Conservation (phyloP, 2,888 invertebrate species). For the Lapara coniferarum region DNA sequence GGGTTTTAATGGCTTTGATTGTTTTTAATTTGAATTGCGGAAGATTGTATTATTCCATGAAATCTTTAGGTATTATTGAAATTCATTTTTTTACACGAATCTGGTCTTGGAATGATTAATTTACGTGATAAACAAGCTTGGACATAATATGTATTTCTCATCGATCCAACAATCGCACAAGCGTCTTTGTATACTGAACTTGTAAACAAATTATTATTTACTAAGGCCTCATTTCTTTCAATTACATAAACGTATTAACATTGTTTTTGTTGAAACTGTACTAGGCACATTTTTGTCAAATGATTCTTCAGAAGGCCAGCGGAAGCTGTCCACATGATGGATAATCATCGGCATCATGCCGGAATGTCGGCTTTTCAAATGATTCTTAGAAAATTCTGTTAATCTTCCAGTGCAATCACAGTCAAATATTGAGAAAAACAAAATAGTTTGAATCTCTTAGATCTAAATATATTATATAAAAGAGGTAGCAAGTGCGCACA, state of each 20-base stretch:
- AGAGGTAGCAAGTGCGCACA: no score
- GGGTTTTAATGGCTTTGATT: background rate
- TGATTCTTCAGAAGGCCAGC: constrained; percentile 9
- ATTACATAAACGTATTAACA: background rate
- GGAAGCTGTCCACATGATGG: constrained; percentile 2
- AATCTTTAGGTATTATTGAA: no score
- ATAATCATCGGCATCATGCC: background rate
- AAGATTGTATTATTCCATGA: background rate
- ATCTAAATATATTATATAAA: no score
- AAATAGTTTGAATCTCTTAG: background rate
- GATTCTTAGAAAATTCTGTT: background rate
- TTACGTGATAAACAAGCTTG: no score
- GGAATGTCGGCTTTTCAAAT: constrained; percentile 15
- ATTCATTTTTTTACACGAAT: no score
- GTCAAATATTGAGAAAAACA: background rate
- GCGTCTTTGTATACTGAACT: no score
- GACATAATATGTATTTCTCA: no score
- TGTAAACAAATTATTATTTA: no score
- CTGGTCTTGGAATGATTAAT: no score
- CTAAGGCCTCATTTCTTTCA: no score
- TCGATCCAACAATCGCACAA: no score
- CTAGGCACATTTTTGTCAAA: constrained; percentile 7
- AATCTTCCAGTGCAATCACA: background rate
- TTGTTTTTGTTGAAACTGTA: background rate
- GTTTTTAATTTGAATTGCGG: background rate